Evolutionary conservation across 2,797 vertebrate genomes (phyloP).

Genomic region (Dendrocincla fuliginosa): DNA sequence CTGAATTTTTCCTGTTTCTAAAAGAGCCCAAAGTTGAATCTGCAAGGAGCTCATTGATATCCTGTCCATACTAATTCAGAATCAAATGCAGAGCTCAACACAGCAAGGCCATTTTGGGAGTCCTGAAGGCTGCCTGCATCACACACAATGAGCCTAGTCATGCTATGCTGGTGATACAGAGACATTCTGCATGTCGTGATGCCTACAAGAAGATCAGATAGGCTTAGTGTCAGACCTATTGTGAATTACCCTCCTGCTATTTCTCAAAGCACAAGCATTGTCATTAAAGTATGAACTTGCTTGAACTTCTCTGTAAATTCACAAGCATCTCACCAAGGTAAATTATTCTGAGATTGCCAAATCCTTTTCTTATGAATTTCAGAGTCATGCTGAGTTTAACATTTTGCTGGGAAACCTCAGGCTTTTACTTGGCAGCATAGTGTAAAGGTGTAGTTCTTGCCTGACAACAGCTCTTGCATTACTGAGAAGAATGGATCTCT

Average conservation of each 20-base stretch:
- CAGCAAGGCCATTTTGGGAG: not conserved
- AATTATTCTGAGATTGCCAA: constrained; percentile 67
- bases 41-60: not conserved
- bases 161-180: not conserved
- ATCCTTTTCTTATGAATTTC: constrained; percentile 54
- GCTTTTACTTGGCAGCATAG: not conserved
- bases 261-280: not conserved
- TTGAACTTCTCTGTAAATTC: constrained; percentile 63
- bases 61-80: not conserved
- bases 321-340: constrained; percentile 50
- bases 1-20: not conserved
- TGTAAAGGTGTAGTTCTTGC: constrained; percentile 24
- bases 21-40: not conserved
- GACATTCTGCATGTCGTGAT: not conserved
- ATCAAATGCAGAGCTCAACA: not conserved
- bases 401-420: constrained; percentile 65
- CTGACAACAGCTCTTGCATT: constrained; percentile 24
- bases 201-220: not conserved
- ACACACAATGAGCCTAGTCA: not conserved
- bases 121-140: not conserved
- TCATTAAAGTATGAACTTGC: constrained; percentile 26
- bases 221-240: not conserved
- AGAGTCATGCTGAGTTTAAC: constrained; percentile 51
- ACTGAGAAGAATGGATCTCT: not conserved
- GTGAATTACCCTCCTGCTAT: not conserved